These are phyloP conservation scores for Brachyhypopomus gauderio DNA, from an alignment of 2,113 vertebrate genomes.

Conservation along the genomic window DNA sequence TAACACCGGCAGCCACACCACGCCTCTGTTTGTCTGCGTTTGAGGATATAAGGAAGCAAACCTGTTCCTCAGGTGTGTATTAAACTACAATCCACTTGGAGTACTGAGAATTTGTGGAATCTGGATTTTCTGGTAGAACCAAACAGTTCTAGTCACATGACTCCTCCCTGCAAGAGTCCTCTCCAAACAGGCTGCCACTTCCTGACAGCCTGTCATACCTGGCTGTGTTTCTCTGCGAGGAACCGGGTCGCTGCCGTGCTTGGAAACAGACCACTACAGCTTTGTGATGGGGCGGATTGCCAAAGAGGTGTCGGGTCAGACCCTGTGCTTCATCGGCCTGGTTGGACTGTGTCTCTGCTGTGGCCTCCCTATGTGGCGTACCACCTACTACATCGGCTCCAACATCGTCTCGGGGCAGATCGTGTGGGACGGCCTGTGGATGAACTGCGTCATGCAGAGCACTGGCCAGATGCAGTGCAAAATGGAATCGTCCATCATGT, in stretches of 20 bases:
- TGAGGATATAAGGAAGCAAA: not conserved
- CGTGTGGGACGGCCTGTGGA: conserved; percentile 96
- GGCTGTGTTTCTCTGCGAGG: conserved; percentile 2
- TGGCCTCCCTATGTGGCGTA: conserved; percentile 89
- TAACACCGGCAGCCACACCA: too few relatives aligned
- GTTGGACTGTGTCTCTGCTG: conserved; percentile 79
- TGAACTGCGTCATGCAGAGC: conserved; percentile 93
- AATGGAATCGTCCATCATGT: conserved; percentile 82
- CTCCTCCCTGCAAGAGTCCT: conserved; percentile 56
- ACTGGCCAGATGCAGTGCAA: conserved; percentile 91
- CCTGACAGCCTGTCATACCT: conserved; percentile 26
- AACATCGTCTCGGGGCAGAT: conserved; percentile 81
- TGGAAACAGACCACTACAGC: conserved; percentile 29
- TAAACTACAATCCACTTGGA: not conserved
- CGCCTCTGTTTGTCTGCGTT: too few relatives aligned
- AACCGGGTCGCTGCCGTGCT: not conserved
- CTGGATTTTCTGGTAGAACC: conserved; percentile 63
- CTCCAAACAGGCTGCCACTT: conserved; percentile 46
- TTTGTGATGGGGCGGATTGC: conserved; percentile 70
- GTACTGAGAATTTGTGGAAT: conserved; percentile 57
- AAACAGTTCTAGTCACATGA: conserved; percentile 20
- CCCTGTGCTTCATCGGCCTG: conserved; percentile 84
- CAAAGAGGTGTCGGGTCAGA: conserved; percentile 81
- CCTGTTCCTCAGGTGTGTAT: not conserved
- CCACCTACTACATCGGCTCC: conserved; percentile 83